phyloP scores from a whole-genome alignment of 2,797 vertebrate genomes.

The Thalassophryne amazonica region DNA sequence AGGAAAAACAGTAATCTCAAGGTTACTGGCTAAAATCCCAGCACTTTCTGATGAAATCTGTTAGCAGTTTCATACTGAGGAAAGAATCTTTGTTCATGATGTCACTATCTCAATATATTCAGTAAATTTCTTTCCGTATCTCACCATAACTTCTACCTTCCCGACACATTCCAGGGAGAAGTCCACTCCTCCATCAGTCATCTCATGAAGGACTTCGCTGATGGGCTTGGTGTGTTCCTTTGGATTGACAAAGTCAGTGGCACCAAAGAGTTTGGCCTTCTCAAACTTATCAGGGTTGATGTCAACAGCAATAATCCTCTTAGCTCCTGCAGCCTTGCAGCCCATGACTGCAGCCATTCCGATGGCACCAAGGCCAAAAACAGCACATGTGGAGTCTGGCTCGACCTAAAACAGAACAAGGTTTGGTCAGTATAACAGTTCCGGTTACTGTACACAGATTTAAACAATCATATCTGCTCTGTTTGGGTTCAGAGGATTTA shows the following conservation, averaged over 20 bases:
- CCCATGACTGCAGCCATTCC: conserved; percentile 95
- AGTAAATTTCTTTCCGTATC: no score
- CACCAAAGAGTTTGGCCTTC: conserved; percentile 89
- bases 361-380: conserved; percentile 93
- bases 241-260: conserved; percentile 89
- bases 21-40: background rate
- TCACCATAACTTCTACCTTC: conserved; percentile 89
- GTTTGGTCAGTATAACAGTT: background rate
- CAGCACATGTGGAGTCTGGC: conserved; percentile 87
- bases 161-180: conserved; percentile 93
- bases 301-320: conserved; percentile 88
- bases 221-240: conserved; percentile 85
- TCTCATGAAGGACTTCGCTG: conserved; percentile 83
- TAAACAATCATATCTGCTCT: no score
- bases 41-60: background rate
- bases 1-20: no score
- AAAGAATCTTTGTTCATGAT: no score
- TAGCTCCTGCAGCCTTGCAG: conserved; percentile 88
- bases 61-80: no score
- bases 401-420: conserved; percentile 78
- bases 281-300: conserved; percentile 88
- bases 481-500: no score
- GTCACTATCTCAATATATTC: no score
- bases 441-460: no score
- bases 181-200: conserved; percentile 91